Base-by-base conservation (phyloP, 1,140 invertebrate genomes). In the Danaus plexippus region DNA sequence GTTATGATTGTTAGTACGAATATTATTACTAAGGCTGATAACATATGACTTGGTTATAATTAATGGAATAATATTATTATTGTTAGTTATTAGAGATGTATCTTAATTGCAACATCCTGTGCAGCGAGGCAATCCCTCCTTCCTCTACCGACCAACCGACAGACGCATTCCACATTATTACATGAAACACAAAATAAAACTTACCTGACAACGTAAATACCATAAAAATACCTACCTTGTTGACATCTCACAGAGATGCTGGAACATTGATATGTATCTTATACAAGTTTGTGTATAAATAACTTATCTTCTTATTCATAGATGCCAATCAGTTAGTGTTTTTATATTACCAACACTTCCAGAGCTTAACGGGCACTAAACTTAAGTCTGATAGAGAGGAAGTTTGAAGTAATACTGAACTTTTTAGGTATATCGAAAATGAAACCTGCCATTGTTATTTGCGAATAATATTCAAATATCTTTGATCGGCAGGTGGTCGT, bases 391-490 rank as follows among this genome's bases (percentile, higher is more conserved):
- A 47, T 61, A 44, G 55, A 53, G 55, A 54, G 44, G 47, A 56
- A 61, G 57, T 54, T 57, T 58, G 9, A 44, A 47, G 47, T 46
- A 59, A 52, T 48, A 71, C 69, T 71, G 60, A 63, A 48, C 42
- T 43, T 43, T 52, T 48, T 53, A 61, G 11, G 46, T 57, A 47
- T 73, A 71, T 54, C 69, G 69, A 77, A 82, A 86, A 66, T 66
- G 77, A 78, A 82, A 75, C 62, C 53, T 59, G 43, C 50, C 32
- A 60, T 69, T 68, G 71, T 74, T 69, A 57, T 68, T 74, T 72
- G 71, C 72, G 73, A 79, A 83, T 78, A 83, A 81, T 83, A 84
- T 84, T 78, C 75, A 82, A 86, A 85, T 82, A 57, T 69, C 52
- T 54, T 48, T 44, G 61, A 81, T 72, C 83, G 40, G 71, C 74